Conservation (phyloP, 2,888 invertebrate species). For the Bruchidius siliquastri region DNA sequence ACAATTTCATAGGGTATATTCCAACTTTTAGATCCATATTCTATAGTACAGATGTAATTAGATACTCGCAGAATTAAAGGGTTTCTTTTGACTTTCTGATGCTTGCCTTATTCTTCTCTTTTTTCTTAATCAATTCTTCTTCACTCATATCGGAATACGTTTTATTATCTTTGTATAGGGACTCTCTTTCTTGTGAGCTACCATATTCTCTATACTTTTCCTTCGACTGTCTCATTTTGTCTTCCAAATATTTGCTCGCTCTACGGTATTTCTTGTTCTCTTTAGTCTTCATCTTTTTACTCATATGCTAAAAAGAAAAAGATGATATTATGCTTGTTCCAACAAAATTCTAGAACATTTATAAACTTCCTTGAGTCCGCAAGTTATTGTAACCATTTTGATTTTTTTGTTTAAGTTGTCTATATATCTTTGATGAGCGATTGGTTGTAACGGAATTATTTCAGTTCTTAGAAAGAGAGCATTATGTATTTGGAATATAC, state of each 20-base stretch:
- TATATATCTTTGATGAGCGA: no score
- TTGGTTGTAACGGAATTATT: no score
- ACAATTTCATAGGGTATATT: no score
- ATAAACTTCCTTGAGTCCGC: no score
- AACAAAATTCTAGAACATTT: no score
- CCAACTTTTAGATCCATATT: no score
- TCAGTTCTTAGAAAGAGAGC: no score
- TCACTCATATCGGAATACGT: constrained; percentile 23
- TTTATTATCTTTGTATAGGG: constrained; percentile 22
- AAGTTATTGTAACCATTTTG: no score
- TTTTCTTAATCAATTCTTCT: constrained; percentile 20
- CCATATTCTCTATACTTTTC: constrained; percentile 34
- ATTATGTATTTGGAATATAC: no score
- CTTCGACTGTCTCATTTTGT: constrained; percentile 27
- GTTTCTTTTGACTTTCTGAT: constrained; percentile 17
- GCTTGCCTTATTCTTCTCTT: constrained; percentile 16
- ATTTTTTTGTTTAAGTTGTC: no score
- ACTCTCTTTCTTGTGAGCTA: constrained; percentile 27
- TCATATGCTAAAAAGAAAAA: constrained; percentile 17
- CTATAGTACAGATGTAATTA: no score
- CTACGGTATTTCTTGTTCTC: constrained; percentile 30
- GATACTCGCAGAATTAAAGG: constrained; percentile 3
- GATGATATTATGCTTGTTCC: no score
- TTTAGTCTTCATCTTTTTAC: constrained; percentile 33
- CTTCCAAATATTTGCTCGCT: constrained; percentile 21